A percentile compares a stretch with the other conserved stretches of the same genome.
These are phyloP conservation scores for Diadophis punctatus DNA, from an alignment of 2,113 vertebrate species.

Conservation along the genomic window DNA sequence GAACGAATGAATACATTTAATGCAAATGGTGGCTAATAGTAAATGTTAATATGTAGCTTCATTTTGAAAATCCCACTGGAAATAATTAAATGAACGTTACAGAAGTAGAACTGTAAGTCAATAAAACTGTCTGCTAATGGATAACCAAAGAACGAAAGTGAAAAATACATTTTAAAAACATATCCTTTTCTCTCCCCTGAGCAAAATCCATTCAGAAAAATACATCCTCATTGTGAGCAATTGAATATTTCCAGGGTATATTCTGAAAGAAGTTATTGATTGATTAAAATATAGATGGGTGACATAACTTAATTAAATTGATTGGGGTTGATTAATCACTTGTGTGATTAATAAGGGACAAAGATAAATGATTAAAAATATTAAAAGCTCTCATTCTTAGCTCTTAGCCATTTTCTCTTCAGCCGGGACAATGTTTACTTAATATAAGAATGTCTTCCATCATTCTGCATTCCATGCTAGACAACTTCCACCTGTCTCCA, in stretches of 20 bases:
- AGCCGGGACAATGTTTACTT: neutral
- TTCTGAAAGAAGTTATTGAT: neutral
- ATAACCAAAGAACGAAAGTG: neutral
- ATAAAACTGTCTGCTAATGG: accelerated
- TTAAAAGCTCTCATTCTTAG: neutral
- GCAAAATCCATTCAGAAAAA: neutral
- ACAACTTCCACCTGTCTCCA: neutral
- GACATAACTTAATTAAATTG: neutral
- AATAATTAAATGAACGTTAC: slow-evolving; percentile 7
- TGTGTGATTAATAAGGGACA: neutral
- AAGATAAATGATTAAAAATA: neutral
- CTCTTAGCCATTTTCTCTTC: neutral
- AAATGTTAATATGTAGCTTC: neutral
- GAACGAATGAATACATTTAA: neutral
- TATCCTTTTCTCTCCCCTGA: neutral
- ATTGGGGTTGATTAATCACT: neutral
- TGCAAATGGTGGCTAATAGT: neutral
- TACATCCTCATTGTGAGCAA: neutral
- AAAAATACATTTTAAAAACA: neutral
- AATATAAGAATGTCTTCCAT: neutral
- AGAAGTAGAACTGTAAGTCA: neutral
- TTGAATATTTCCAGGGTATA: accelerated
- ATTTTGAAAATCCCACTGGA: accelerated
- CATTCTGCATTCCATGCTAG: neutral
- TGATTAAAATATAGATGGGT: neutral